Percentiles rank a stretch among this genome's conserved stretches.
phyloP scores from a whole-genome alignment of 2,113 vertebrate genomes.

The Onychostoma macrolepis region DNA sequence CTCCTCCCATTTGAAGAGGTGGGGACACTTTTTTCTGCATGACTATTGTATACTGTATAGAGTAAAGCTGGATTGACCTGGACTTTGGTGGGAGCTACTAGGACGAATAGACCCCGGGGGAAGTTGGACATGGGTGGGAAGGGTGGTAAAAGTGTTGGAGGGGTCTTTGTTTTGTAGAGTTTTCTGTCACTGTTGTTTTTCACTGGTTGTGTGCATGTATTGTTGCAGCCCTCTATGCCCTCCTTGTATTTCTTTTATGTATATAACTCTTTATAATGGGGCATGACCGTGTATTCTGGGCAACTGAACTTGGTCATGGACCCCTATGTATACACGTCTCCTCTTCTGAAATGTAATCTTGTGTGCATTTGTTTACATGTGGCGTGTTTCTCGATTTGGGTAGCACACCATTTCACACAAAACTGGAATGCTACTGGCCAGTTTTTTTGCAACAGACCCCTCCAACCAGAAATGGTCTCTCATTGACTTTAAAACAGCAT shows the following conservation, averaged over 20 bases:
- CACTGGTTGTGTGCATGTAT: constrained; percentile 81
- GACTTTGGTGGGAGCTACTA: constrained; percentile 71
- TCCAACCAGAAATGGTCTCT: constrained; percentile 64
- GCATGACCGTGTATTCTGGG: constrained; percentile 70
- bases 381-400: constrained; percentile 71
- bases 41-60: constrained; percentile 85
- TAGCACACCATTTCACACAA: constrained; percentile 75
- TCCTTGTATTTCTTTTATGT: constrained; percentile 71
- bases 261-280: constrained; percentile 77
- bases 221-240: constrained; percentile 72
- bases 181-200: constrained; percentile 76
- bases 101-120: constrained; percentile 65
- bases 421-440: constrained; percentile 61
- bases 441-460: constrained; percentile 61
- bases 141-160: constrained; percentile 66
- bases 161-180: constrained; percentile 77
- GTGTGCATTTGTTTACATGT: constrained; percentile 71
- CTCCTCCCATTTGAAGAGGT: constrained; percentile 72
- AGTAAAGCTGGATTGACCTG: constrained; percentile 80
- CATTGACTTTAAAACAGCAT: constrained; percentile 78
- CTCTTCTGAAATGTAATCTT: constrained; percentile 60
- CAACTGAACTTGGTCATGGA: constrained; percentile 28
- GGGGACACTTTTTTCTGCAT: constrained; percentile 78
- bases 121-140: constrained; percentile 59
- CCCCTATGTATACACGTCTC: constrained; percentile 62